Percentiles rank a stretch among this genome's conserved stretches.
Conservation (phyloP, 2,113 vertebrate species). For the Ia io region DNA sequence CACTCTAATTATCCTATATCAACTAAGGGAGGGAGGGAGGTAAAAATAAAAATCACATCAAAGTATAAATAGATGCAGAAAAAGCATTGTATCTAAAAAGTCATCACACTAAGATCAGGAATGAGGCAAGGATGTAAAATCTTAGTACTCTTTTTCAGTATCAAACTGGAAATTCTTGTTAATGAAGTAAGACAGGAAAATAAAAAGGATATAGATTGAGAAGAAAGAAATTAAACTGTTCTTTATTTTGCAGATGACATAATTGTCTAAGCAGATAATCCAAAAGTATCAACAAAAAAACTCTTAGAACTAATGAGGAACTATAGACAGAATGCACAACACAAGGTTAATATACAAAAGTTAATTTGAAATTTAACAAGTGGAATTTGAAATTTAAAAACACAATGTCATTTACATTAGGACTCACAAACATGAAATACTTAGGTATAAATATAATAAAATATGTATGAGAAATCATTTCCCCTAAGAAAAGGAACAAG, state of each 20-base stretch:
- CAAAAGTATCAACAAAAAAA: neutral
- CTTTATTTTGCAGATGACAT: neutral
- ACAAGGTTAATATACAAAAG: neutral
- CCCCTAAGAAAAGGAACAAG: too few relatives aligned
- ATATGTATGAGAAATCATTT: neutral
- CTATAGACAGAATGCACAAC: neutral
- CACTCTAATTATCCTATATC: neutral
- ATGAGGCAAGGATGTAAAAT: neutral
- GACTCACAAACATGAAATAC: too few relatives aligned
- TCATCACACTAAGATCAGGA: neutral
- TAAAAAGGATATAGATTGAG: neutral
- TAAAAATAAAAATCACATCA: neutral
- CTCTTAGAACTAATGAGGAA: neutral
- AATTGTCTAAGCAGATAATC: neutral
- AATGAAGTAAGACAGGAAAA: neutral
- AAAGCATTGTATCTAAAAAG: neutral
- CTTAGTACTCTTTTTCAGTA: neutral
- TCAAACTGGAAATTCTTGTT: neutral
- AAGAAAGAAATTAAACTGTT: neutral
- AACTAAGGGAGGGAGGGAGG: neutral
- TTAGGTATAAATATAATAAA: neutral
- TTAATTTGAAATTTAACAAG: neutral
- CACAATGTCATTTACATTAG: neutral
- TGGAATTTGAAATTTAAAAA: slow-evolving; percentile 1
- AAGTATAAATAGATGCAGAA: neutral